Base-by-base conservation (phyloP, 2,113 vertebrate genomes). In the Pollimyrus isidori region DNA sequence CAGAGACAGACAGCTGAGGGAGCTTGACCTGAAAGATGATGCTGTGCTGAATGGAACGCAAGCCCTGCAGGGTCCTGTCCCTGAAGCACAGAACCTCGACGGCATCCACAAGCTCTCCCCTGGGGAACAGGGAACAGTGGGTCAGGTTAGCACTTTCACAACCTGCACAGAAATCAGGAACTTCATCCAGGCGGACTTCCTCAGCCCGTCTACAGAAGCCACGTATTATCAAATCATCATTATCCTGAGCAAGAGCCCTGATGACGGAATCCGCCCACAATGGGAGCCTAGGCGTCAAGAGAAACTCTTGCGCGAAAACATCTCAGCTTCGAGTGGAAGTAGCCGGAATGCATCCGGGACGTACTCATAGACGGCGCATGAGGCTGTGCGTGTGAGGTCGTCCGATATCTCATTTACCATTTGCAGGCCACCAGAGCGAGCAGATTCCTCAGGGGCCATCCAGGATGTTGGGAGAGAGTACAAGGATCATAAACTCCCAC, bases 401-500 rank as follows among this genome's bases (percentile, higher is more conserved):
- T n/a, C 35, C 11, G 69, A 83, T 89, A 88, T 86, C 49, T 42
- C 23, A 50, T 21, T 93, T 97, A 99, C 98, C 98, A 98, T 95
- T 92, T 96, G 91, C 95, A 92, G 4, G 98, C 97, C 93, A 97
- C 94, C 86, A 99, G 95, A 89, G 97, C 92, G 92, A 99, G 95
- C 86, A 99, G 94, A 92, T 99, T 99, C 93, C 98, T 96, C 93
- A 99, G 92, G 85, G 98, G 98, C 98, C 98, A 99, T 92, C 98
- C 98, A 1, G 98, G 98, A 93, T 99, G 97, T 80, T 98, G 97
- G n/a, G 96, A 93, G 91, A 99, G 96, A 91, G 97, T 98, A 93
- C 98, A 98, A 0, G 98, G 98, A 93, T 99, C 98, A 90, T 99
- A 99, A 82, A 99, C 96, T 52, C 97, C 97, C 92, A 99, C 92